These are phyloP conservation scores for Agrotis clavis DNA, from an alignment of 2,888 invertebrate genomes.

Conservation along the genomic window DNA sequence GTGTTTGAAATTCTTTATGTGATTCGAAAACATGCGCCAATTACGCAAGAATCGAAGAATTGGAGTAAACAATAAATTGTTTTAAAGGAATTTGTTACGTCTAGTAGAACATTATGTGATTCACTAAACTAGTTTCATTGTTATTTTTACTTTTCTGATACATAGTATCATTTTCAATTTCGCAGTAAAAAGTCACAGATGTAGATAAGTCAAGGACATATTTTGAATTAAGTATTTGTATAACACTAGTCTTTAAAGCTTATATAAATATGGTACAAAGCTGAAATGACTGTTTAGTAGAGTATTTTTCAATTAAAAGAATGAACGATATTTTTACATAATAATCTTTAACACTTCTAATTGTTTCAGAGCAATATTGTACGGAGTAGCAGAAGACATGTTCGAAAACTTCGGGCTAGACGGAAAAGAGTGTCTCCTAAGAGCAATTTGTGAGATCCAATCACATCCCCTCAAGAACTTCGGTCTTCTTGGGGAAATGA, in stretches of 20 bases:
- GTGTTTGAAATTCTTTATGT: slow-evolving; percentile 73
- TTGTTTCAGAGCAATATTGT: slow-evolving; percentile 93
- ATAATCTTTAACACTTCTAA: neutral
- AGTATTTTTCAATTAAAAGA: slow-evolving; percentile 7
- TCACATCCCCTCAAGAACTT: slow-evolving; percentile 94
- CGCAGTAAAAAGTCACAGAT: neutral
- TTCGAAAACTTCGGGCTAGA: slow-evolving; percentile 95
- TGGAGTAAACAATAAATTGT: slow-evolving; percentile 43
- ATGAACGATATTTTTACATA: no score
- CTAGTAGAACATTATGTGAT: neutral
- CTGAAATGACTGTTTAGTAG: neutral
- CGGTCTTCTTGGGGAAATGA: slow-evolving; percentile 95
- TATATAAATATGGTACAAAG: neutral
- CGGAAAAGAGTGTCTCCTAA: slow-evolving; percentile 95
- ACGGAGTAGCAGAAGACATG: slow-evolving; percentile 95
- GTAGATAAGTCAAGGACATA: slow-evolving; percentile 13
- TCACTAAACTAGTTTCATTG: slow-evolving; percentile 19
- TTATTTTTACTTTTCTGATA: slow-evolving; percentile 27
- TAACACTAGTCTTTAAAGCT: slow-evolving; percentile 1
- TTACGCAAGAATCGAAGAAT: slow-evolving; percentile 64
- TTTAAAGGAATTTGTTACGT: slow-evolving; percentile 20
- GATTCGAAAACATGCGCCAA: slow-evolving; percentile 72
- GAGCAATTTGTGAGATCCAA: slow-evolving; percentile 97
- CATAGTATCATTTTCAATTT: slow-evolving; percentile 16
- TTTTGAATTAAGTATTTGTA: no score